phyloP scores from a whole-genome alignment of 2,797 vertebrate species.

The Remorina albescens region DNA sequence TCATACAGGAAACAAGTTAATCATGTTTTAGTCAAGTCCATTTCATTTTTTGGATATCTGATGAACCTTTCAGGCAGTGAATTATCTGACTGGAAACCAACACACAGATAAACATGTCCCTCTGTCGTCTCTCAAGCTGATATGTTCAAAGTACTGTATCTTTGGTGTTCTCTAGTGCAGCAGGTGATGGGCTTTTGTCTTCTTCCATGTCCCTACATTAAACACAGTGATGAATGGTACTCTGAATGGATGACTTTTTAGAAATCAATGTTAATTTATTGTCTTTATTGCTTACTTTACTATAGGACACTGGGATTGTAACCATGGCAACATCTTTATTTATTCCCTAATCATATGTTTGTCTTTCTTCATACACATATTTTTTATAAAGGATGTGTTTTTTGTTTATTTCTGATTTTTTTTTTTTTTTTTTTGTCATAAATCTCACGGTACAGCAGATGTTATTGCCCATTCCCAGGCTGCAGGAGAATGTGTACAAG shows the following conservation, averaged over 20 bases:
- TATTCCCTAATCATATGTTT: constrained; percentile 82
- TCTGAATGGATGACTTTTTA: constrained; percentile 59
- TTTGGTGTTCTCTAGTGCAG: constrained; percentile 43
- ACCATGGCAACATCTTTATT: constrained; percentile 78
- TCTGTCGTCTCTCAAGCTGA: constrained; percentile 16
- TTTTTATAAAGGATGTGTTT: constrained; percentile 66
- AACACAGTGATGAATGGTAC: constrained; percentile 51
- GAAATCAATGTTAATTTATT: constrained; percentile 81
- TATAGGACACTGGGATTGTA: constrained; percentile 81
- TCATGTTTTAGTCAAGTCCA: constrained; percentile 10
- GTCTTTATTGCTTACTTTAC: constrained; percentile 64
- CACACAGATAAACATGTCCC: not conserved
- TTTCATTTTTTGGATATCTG: constrained; percentile 19
- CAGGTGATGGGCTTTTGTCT: constrained; percentile 29
- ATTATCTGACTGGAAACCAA: constrained; percentile 45
- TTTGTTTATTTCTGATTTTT: constrained; percentile 50
- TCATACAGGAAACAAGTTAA: constrained; percentile 1
- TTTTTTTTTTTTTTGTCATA: constrained; percentile 46
- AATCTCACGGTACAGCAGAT: constrained; percentile 54
- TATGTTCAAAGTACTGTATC: constrained; percentile 29
- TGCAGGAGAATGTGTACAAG: constrained; percentile 39
- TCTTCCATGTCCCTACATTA: constrained; percentile 40
- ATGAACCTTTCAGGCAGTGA: constrained; percentile 16
- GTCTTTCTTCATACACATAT: constrained; percentile 68
- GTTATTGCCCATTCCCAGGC: constrained; percentile 43